Evolutionary conservation across 2,113 vertebrate genomes (phyloP), one percentile per base, ranked within the genome.

Genomic region (Nicator chloris): DNA sequence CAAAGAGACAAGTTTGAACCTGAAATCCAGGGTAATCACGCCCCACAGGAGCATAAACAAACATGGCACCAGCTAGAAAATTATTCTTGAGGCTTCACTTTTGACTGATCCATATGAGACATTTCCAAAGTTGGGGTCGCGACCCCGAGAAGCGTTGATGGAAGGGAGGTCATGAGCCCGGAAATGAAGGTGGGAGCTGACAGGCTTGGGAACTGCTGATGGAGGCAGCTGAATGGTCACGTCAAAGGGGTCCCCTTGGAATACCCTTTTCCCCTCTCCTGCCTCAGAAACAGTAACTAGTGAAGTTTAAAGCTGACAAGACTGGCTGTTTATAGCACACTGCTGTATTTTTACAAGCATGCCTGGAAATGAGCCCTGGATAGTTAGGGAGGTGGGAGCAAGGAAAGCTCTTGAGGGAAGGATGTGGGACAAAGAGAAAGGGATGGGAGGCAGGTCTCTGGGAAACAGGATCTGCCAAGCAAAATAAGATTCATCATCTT

Each of bases 1-100:
- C 63, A 72, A 78, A 95, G 72, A 86, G n/a, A 71, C 92, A 51
- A 83, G 94, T 90, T 28, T 88, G 72, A 96, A 92, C 93, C 82
- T 94, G 96, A 96, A 88, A 90, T 86, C 60, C n/a, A 20, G 92
- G 65, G 60, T 83, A 86, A 86, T 81, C 82, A 10, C 0, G 0
- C 49, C 40, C 45, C 65, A 75, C 40, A 50, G 70, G 65, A 93
- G 61, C 53, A 64, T 60, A 96, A 96, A 95, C 82, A 96, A 92
- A 80, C 72, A 61, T 83, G 92, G 79, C 63, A 95, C 30, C 0
- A 1, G n/a, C 50, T 86, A 59, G 47, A 83, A 94, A 93, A 86
- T 78, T 44, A 51, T 83, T 96, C 71, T 81, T 53, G 59, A 89
- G 78, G 63, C 2, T 0, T 95, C 85, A 51, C n/a, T 95, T 93